Percentiles rank a stretch among this genome's conserved stretches.
phyloP scores from a whole-genome alignment of 2,113 vertebrate species.

The Raja brachyura region DNA sequence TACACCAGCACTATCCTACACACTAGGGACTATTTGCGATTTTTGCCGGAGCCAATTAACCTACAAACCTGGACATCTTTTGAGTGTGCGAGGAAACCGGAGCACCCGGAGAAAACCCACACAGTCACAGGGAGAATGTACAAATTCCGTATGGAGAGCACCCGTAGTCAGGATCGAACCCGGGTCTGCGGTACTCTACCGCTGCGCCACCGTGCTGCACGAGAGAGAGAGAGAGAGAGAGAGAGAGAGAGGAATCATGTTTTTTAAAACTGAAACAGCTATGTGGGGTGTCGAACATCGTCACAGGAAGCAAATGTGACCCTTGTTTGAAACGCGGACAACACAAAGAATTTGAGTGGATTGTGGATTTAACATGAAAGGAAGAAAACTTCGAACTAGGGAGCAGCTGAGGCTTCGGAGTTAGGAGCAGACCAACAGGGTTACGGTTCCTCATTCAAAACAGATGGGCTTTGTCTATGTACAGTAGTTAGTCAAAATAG shows the following conservation, averaged over 20 bases:
- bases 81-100: too few species aligned
- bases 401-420: neutral
- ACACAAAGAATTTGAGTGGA: neutral
- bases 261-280: neutral
- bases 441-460: constrained; percentile 5
- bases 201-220: too few species aligned
- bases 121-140: too few species aligned
- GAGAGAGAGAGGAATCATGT: neutral
- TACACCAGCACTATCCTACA: too few species aligned
- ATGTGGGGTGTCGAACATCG: neutral
- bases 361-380: neutral
- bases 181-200: too few species aligned
- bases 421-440: neutral
- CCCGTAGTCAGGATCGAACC: too few species aligned
- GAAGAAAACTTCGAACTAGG: neutral
- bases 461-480: neutral
- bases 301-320: neutral
- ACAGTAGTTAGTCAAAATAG: constrained; percentile 6
- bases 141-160: too few species aligned
- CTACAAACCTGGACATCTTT: too few species aligned
- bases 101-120: too few species aligned
- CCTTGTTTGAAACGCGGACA: neutral
- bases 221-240: too few species aligned
- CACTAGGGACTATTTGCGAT: too few species aligned
- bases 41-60: too few species aligned